Evolutionary conservation across 1,140 invertebrate genomes (phyloP).

Genomic region (Neodiprion fabricii): DNA sequence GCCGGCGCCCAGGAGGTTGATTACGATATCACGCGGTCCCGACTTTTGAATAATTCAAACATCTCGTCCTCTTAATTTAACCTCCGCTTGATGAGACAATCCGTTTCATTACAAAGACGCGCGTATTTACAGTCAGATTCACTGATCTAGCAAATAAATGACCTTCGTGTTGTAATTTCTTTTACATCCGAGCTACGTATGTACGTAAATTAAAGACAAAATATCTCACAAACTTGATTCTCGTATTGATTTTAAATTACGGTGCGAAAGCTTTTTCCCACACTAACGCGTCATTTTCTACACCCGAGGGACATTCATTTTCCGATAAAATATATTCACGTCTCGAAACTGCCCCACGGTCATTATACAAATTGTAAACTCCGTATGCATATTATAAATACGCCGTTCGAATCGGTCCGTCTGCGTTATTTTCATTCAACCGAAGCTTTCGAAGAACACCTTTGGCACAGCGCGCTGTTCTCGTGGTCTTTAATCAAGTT

Average conservation of each 20-base stretch:
- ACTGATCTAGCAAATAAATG: not conserved
- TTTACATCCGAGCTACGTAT: not conserved
- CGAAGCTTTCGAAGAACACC: not conserved
- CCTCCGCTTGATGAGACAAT: constrained; percentile 6
- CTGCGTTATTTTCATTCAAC: too few species aligned
- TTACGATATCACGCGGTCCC: constrained; percentile 9
- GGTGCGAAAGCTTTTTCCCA: too few species aligned
- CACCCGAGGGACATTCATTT: too few species aligned
- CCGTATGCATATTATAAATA: too few species aligned
- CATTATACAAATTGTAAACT: too few species aligned
- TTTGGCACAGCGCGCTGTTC: not conserved
- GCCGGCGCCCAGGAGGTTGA: not conserved
- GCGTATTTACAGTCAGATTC: not conserved
- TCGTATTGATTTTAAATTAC: too few species aligned
- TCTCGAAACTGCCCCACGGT: too few species aligned
- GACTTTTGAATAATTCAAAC: constrained; percentile 10
- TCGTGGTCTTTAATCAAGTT: not conserved
- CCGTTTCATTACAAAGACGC: not conserved
- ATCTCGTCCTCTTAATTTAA: not conserved
- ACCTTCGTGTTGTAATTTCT: not conserved
- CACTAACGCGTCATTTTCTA: too few species aligned
- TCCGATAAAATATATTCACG: too few species aligned
- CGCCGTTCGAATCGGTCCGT: too few species aligned
- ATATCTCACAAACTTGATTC: too few species aligned
- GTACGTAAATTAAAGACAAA: too few species aligned